These are phyloP conservation scores for Lochmaea crataegi DNA, from an alignment of 2,888 invertebrate species.

Conservation along the genomic window DNA sequence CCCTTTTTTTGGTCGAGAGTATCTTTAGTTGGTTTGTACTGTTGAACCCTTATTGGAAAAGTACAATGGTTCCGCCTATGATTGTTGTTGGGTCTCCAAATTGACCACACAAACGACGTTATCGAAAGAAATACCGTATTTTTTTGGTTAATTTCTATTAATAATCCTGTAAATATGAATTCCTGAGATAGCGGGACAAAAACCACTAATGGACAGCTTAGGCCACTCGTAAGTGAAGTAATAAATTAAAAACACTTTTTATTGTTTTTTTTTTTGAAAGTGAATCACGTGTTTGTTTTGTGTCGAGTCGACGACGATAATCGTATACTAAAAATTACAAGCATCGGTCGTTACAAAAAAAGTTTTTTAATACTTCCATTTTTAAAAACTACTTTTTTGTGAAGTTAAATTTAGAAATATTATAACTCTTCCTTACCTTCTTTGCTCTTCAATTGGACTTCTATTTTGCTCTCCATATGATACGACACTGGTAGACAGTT, in stretches of 20 bases:
- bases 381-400: too few species aligned
- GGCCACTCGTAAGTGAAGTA: constrained; percentile 22
- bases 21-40: background rate
- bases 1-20: background rate
- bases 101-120: constrained; percentile 42
- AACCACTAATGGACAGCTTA: constrained; percentile 39
- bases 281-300: constrained; percentile 30
- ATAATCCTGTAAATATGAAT: constrained; percentile 43
- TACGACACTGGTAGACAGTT: too few species aligned
- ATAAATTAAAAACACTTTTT: constrained; percentile 32
- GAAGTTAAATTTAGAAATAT: too few species aligned
- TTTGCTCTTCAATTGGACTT: too few species aligned
- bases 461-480: too few species aligned
- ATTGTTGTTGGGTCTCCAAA: constrained; percentile 14
- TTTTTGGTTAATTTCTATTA: constrained; percentile 40
- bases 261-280: background rate
- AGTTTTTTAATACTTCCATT: too few species aligned
- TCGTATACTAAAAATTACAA: background rate
- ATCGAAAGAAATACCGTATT: constrained; percentile 32
- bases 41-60: background rate
- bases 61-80: constrained; percentile 33
- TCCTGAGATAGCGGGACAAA: constrained; percentile 33
- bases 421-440: too few species aligned
- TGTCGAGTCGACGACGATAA: background rate
- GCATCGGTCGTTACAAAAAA: too few species aligned